Evolutionary conservation across 2,888 invertebrate species (phyloP).

Genomic region (Lasioglossum calceatum): DNA sequence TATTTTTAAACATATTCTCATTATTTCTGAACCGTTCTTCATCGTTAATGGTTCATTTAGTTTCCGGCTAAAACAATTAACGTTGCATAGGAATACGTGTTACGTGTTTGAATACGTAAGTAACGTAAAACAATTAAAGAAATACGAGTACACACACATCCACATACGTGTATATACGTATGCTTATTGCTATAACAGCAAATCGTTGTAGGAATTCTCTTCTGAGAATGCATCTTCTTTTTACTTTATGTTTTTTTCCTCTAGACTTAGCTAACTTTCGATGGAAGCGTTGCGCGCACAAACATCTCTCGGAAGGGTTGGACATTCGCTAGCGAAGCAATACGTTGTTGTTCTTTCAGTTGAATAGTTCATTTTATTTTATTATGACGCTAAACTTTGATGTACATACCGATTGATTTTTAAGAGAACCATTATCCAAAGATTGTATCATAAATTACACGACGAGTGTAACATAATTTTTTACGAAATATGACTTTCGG

Average conservation of each 20-base stretch:
- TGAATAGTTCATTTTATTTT: constrained; percentile 24
- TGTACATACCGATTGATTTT: constrained; percentile 53
- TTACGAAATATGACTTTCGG: constrained; percentile 48
- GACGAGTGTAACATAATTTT: constrained; percentile 48
- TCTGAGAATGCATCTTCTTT: constrained; percentile 15
- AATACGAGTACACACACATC: neutral
- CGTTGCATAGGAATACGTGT: neutral
- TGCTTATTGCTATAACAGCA: neutral
- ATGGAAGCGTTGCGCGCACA: neutral
- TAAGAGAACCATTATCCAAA: constrained; percentile 61
- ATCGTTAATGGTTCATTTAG: neutral
- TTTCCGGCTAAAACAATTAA: neutral
- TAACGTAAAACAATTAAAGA: neutral
- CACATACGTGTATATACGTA: neutral
- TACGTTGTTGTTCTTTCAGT: neutral
- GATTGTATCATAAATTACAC: constrained; percentile 62
- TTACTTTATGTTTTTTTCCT: constrained; percentile 18
- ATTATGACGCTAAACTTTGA: constrained; percentile 27
- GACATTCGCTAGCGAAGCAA: constrained; percentile 16
- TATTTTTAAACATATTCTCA: constrained; percentile 1
- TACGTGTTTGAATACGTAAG: neutral
- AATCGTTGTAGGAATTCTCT: constrained; percentile 21
- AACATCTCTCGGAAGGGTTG: neutral
- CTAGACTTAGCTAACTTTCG: constrained; percentile 20
- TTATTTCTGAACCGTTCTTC: neutral